A percentile compares a stretch with the other conserved stretches of the same genome.
Conservation (phyloP, 2,113 vertebrate species). For the Oncorhynchus tshawytscha region DNA sequence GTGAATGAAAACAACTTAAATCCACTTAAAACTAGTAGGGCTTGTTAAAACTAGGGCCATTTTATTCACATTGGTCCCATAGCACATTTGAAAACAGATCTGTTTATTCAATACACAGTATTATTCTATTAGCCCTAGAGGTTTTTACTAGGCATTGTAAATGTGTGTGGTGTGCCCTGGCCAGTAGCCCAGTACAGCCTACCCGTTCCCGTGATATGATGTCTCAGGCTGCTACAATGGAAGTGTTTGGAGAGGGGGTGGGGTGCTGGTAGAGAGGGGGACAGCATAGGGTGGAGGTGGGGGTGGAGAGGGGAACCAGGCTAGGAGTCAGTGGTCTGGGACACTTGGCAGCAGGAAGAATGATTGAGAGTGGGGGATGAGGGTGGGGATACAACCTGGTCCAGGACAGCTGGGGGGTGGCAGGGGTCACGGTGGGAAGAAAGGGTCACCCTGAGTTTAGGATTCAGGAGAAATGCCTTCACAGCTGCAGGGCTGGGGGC, state of each 20-base stretch:
- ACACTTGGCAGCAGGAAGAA: neutral
- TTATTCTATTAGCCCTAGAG: slow-evolving; percentile 55
- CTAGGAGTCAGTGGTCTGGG: slow-evolving; percentile 26
- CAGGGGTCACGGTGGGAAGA: slow-evolving; percentile 10
- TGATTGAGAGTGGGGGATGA: neutral
- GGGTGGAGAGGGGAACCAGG: neutral
- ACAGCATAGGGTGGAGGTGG: slow-evolving; percentile 2
- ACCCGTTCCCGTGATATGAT: slow-evolving; percentile 29
- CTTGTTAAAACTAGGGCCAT: slow-evolving; percentile 12
- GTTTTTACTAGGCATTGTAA: slow-evolving; percentile 34
- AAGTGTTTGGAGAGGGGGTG: slow-evolving; percentile 43
- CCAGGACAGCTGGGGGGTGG: slow-evolving; percentile 5
- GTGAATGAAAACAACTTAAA: neutral
- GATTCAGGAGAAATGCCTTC: slow-evolving; percentile 23
- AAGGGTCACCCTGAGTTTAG: slow-evolving; percentile 18
- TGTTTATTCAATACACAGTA: slow-evolving; percentile 24
- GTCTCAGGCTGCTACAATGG: slow-evolving; percentile 36
- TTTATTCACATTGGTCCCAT: neutral
- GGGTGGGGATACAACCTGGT: neutral
- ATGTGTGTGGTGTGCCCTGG: slow-evolving; percentile 36
- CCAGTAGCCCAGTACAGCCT: slow-evolving; percentile 3
- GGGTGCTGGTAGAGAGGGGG: slow-evolving; percentile 42
- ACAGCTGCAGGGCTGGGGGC: slow-evolving; percentile 40
- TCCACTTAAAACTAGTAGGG: slow-evolving; percentile 8
- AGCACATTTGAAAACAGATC: neutral